Evolutionary conservation across 2,797 vertebrate species (phyloP).

Genomic region (Hapalemur alaotrensis): DNA sequence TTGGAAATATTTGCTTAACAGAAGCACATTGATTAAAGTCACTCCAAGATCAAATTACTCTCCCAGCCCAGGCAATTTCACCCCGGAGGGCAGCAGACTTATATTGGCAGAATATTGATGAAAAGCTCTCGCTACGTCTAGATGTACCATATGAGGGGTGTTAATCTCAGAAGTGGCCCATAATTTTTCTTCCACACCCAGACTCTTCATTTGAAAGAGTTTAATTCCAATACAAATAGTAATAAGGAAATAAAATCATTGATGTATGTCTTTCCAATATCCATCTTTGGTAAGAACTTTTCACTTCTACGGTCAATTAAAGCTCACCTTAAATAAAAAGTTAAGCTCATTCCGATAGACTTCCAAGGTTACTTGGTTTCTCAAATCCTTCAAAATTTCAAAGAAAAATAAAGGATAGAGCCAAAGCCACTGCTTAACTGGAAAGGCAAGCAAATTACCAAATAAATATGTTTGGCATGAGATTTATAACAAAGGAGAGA

Average conservation of each 20-base stretch:
- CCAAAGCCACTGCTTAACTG: background rate
- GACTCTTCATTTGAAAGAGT: slow-evolving; percentile 32
- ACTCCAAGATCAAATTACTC: slow-evolving; percentile 70
- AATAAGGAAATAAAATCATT: slow-evolving; percentile 50
- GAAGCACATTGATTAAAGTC: slow-evolving; percentile 62
- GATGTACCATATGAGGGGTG: slow-evolving; percentile 56
- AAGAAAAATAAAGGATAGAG: background rate
- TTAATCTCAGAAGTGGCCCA: slow-evolving; percentile 70
- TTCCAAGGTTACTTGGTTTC: slow-evolving; percentile 25
- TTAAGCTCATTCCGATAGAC: slow-evolving; percentile 7
- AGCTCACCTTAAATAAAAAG: slow-evolving; percentile 50
- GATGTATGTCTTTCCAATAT: slow-evolving; percentile 57
- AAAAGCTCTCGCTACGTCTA: background rate
- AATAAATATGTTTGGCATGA: background rate
- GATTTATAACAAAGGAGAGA: background rate
- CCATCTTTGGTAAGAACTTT: background rate
- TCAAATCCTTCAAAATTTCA: slow-evolving; percentile 1
- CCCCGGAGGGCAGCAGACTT: slow-evolving; percentile 42
- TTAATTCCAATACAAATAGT: slow-evolving; percentile 47
- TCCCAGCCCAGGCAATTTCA: slow-evolving; percentile 49
- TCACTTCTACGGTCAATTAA: slow-evolving; percentile 49
- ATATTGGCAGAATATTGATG: slow-evolving; percentile 67
- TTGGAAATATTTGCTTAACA: slow-evolving; percentile 67
- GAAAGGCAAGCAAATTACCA: background rate
- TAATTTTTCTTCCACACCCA: slow-evolving; percentile 12